These are phyloP conservation scores for Sphyrna mokarran DNA, from an alignment of 2,113 vertebrate species.

Conservation along the genomic window DNA sequence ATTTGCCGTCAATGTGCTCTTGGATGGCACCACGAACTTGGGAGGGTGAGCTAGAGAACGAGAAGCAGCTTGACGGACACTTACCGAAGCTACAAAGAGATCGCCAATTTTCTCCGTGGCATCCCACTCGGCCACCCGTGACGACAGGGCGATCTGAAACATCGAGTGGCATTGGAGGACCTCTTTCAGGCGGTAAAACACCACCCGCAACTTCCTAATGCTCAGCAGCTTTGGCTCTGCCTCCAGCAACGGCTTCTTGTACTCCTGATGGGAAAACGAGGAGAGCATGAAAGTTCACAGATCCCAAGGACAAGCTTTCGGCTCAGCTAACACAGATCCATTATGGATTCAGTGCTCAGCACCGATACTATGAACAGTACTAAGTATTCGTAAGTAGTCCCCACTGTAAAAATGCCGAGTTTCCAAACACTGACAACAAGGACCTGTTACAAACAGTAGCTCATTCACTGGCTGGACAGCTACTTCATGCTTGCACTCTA, in stretches of 20 bases:
- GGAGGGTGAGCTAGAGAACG: not conserved
- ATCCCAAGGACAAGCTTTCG: not conserved
- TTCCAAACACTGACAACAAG: too few species aligned
- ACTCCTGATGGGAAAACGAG: conserved; percentile 62
- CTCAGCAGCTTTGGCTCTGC: conserved; percentile 83
- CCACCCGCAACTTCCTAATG: conserved; percentile 72
- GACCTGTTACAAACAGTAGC: too few species aligned
- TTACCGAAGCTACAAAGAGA: conserved; percentile 87
- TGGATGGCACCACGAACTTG: not conserved
- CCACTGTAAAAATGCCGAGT: not conserved
- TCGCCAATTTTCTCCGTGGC: conserved; percentile 81
- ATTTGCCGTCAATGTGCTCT: too few species aligned
- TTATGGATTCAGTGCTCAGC: not conserved
- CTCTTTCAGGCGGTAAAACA: conserved; percentile 78
- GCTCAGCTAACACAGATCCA: not conserved
- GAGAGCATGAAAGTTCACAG: not conserved
- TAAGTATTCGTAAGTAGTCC: not conserved
- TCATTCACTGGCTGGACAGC: too few species aligned
- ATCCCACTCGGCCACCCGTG: conserved; percentile 86
- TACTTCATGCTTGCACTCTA: too few species aligned
- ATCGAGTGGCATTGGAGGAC: conserved; percentile 93
- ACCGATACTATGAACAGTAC: not conserved
- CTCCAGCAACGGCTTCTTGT: conserved; percentile 78
- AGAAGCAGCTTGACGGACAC: conserved; percentile 38
- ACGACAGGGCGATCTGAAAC: conserved; percentile 88